Evolutionary conservation across 2,797 vertebrate species (phyloP).

Genomic region (Hylomyscus alleni): DNA sequence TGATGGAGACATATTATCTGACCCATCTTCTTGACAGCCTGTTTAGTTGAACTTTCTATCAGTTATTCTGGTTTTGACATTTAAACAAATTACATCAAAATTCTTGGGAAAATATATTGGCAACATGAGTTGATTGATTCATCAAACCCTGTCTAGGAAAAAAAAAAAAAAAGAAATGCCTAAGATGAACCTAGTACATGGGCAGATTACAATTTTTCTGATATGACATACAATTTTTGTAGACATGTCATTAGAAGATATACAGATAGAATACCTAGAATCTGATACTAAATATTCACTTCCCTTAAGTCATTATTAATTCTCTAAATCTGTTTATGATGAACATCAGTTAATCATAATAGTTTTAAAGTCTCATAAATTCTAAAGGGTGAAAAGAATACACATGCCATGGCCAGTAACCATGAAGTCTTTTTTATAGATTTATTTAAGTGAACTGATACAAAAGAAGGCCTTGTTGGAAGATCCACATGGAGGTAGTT

Average conservation of each 20-base stretch:
- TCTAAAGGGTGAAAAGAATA: neutral
- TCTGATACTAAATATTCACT: neutral
- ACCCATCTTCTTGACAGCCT: conserved; percentile 44
- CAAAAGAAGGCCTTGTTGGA: neutral
- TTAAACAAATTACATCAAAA: conserved; percentile 67
- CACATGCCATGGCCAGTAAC: neutral
- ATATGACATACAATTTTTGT: neutral
- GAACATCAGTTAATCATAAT: conserved; percentile 1
- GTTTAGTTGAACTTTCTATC: conserved; percentile 55
- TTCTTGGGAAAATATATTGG: neutral
- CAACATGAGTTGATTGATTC: neutral
- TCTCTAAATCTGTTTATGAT: neutral
- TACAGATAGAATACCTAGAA: neutral
- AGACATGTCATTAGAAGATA: neutral
- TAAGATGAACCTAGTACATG: neutral
- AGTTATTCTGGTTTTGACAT: conserved; percentile 56
- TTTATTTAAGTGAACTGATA: neutral
- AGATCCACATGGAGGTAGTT: neutral
- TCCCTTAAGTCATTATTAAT: neutral
- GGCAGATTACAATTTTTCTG: neutral
- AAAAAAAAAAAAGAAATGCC: neutral
- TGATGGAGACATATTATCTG: conserved; percentile 58
- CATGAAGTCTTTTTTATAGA: neutral
- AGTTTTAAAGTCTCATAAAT: neutral
- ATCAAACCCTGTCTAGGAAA: conserved; percentile 3